phyloP scores from a whole-genome alignment of 2,888 invertebrate species.

The Chrysodeixis includens region DNA sequence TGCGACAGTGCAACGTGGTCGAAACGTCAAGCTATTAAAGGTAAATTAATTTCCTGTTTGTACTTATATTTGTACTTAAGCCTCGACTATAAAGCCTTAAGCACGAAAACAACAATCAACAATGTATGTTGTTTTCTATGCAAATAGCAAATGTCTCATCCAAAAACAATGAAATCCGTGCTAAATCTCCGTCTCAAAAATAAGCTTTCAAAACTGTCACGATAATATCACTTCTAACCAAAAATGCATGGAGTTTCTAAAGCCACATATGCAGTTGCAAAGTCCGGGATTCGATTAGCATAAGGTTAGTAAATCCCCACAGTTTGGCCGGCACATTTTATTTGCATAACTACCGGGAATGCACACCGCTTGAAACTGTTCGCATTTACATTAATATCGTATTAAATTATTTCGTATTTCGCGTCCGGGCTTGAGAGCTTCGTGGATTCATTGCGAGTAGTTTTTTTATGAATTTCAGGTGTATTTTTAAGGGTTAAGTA shows the following conservation, averaged over 20 bases:
- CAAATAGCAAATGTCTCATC: too few species aligned
- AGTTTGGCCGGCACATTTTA: slow-evolving; percentile 66
- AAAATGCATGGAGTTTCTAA: slow-evolving; percentile 43
- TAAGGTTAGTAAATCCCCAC: slow-evolving; percentile 69
- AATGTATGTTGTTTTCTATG: too few species aligned
- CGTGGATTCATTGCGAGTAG: slow-evolving; percentile 20
- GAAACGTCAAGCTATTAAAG: too few species aligned
- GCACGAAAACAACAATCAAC: too few species aligned
- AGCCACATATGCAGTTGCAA: slow-evolving; percentile 42
- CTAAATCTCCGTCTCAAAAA: neutral
- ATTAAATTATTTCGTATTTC: slow-evolving; percentile 53
- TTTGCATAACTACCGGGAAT: slow-evolving; percentile 69
- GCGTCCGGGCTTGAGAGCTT: slow-evolving; percentile 18
- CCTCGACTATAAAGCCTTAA: too few species aligned
- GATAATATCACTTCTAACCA: slow-evolving; percentile 22
- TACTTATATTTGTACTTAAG: too few species aligned
- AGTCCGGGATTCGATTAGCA: slow-evolving; percentile 68
- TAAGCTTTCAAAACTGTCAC: neutral
- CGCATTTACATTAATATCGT: slow-evolving; percentile 63
- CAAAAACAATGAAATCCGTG: too few species aligned
- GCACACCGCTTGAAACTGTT: slow-evolving; percentile 52
- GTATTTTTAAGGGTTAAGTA: neutral
- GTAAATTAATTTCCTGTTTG: too few species aligned
- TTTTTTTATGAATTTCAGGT: neutral
- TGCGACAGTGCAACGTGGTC: too few species aligned